Base-by-base conservation (phyloP, 2,797 vertebrate species). In the Scolopax rusticola region DNA sequence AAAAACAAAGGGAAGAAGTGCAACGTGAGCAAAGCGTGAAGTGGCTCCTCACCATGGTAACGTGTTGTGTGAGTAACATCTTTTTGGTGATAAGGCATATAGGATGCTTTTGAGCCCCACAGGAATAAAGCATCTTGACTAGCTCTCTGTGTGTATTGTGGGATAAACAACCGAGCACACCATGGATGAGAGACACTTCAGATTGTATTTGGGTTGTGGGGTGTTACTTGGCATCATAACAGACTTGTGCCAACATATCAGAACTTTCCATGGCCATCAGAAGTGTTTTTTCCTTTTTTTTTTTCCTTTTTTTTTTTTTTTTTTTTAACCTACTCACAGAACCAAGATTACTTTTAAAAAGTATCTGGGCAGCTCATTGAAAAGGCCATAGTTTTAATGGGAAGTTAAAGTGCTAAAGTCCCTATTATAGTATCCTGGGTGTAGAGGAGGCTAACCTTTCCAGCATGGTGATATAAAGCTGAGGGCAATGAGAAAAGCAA, bases 31-130 rank as follows among this genome's bases (percentile, higher is more conserved):
- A 74, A 94, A 79, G 77, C 1, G 0, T 93, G 74, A 91, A 95
- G 91, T 94, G 94, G 40, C 48, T 94, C 12, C 81, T 95, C 91
- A 96, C 91, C 91, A 85, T 95, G 95, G 94, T 79, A 95, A 96
- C 77, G 0, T 76, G 40, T 80, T 84, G 45, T 54, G 47, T 77
- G 64, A 93, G 50, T 88, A 64, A 70, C 30, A 50, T 89, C 45
- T 76, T 84, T 93, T 84, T 74, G 38, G 59, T 93, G 40, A 14
- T 59, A 82, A 90, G 54, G n/a, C 16, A 15, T 57, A 57, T 50
- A 90, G 77, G 41, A 91, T 6, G 8, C 87, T 74, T 70, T 95
- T 91, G 64, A 95, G 63, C 33, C 63, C 45, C 77, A 53, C 28
- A 64, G 60, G 67, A 87, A 67, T 74, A 91, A 79, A 64, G 1